Evolutionary conservation across 2,113 vertebrate species (phyloP).

Genomic region (Amazona guildingii): DNA sequence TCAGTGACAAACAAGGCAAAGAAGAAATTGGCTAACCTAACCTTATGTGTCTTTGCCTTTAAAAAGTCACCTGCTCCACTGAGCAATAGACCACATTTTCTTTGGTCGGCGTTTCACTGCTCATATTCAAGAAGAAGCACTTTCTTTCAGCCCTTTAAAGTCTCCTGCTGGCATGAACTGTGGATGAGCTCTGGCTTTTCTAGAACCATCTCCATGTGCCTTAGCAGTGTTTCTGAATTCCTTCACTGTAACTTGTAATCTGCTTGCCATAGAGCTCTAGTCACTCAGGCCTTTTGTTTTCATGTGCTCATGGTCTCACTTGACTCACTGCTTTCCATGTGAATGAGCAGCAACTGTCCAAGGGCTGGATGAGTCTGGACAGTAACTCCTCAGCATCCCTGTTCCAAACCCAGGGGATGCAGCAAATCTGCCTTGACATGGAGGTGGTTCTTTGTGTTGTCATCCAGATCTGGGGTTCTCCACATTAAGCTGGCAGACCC

Average conservation of each 20-base stretch:
- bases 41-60: not conserved
- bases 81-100: not conserved
- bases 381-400: not conserved
- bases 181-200: not conserved
- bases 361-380: not conserved
- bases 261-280: not conserved
- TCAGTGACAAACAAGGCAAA: not conserved
- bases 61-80: not conserved
- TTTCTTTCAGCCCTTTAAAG: not conserved
- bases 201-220: not conserved
- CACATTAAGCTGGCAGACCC: not conserved
- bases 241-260: not conserved
- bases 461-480: not conserved
- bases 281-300: not conserved
- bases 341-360: not conserved
- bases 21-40: not conserved
- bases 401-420: not conserved
- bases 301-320: not conserved
- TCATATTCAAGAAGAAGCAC: not conserved
- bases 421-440: not conserved
- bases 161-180: not conserved
- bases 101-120: not conserved
- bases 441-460: not conserved
- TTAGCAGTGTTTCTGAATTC: not conserved
- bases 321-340: not conserved